Conservation (phyloP, 1,140 invertebrate genomes). For the Ips typographus region DNA sequence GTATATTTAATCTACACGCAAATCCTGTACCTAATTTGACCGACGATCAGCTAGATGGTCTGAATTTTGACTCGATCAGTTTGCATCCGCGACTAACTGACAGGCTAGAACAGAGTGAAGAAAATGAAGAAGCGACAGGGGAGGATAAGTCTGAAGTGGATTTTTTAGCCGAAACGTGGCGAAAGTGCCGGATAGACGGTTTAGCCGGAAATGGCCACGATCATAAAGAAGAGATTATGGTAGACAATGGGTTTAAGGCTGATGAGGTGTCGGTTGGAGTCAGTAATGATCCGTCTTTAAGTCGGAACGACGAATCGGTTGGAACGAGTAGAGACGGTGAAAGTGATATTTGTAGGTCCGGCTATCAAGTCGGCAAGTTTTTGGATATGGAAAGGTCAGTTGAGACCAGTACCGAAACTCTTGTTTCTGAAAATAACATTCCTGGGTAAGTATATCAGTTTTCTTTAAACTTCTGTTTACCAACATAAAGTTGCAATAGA, state of each 20-base stretch:
- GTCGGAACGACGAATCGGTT: conserved; percentile 2
- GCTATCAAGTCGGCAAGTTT: conserved; percentile 19
- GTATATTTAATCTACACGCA: conserved; percentile 37
- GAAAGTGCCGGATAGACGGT: neutral
- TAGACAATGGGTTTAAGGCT: too few species aligned
- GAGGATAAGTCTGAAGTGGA: neutral
- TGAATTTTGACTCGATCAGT: conserved; percentile 18
- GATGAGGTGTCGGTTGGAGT: neutral
- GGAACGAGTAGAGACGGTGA: conserved; percentile 1
- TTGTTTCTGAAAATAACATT: conserved; percentile 48
- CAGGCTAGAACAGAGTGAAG: neutral
- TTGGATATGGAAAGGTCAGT: conserved; percentile 41
- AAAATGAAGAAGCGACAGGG: neutral
- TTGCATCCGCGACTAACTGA: neutral
- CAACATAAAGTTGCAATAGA: neutral
- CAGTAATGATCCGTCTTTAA: conserved; percentile 19
- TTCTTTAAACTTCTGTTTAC: neutral
- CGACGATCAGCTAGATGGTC: conserved; percentile 34
- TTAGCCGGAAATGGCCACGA: neutral
- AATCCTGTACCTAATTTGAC: conserved; percentile 15
- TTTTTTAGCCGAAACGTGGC: neutral
- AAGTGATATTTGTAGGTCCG: conserved; percentile 4
- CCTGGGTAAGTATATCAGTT: conserved; percentile 37
- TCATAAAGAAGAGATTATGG: neutral
- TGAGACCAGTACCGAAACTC: conserved; percentile 56